Evolutionary conservation across 2,888 invertebrate species (phyloP), one percentile per base, ranked within the genome.

Genomic region (Notodonta ziczac): DNA sequence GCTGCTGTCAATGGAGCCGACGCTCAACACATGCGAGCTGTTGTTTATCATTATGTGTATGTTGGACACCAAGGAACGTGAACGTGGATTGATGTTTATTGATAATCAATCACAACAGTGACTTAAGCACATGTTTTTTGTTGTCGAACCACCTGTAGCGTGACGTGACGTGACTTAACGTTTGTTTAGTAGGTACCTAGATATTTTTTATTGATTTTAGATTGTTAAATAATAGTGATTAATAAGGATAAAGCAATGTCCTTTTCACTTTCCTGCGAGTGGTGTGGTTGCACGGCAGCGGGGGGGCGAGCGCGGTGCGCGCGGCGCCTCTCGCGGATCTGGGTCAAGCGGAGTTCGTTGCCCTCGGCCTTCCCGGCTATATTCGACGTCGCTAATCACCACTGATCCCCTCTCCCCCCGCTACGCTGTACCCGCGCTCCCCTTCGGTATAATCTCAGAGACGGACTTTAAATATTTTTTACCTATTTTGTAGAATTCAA

Each of bases 361-460:
- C 91, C 91, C 93, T 91, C 93, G 93, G 93, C 93, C 93, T 93
- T 93, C 93, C 91, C 91, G 85, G 88, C 91, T 93, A 92, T 92
- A 92, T 93, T 91, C 84, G 89, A 88, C 87, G 86, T 86, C 89
- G 90, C 89, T 89, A 90, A 92, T 91, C 89, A 88, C 87, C 84
- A 78, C 81, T 73, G 70, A 73, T 65, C 71, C 74, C 67, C 60
- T 63, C 65, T 63, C 65, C 67, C 65, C 67, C 62, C 66, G 65
- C 71, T 77, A 73, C 77, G 57, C 74, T 14, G 52, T 71, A 71
- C 76, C 66, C 77, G 76, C 76, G 69, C 76, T 66, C 68, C 72
- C 77, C 69, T 71, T 69, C 68, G 72, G 74, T 72, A 67, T 74
- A 71, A 65, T 67, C 71, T 74, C 84, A 87, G 84, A 80, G 82